phyloP scores from a whole-genome alignment of 1,140 invertebrate species.

The Nasonia vitripennis region DNA sequence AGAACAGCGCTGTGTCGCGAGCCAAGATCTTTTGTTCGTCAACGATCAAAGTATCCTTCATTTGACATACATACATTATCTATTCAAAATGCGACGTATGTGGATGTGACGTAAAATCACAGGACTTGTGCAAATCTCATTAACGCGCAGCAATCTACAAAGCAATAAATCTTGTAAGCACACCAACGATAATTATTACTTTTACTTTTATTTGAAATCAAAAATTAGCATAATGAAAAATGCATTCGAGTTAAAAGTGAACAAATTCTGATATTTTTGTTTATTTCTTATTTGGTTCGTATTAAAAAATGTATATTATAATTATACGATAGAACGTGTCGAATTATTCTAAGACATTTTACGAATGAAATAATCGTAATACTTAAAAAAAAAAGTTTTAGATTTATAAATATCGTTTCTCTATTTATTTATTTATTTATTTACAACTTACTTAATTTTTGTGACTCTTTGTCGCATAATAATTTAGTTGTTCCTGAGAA shows the following conservation, averaged over 20 bases:
- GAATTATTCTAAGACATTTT: no score
- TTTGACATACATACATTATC: not conserved
- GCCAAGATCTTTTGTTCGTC: not conserved
- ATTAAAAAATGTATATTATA: no score
- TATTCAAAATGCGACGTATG: not conserved
- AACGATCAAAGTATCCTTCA: not conserved
- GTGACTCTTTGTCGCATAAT: no score
- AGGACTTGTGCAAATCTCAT: not conserved
- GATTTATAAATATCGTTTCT: no score
- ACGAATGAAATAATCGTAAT: no score
- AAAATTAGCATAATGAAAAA: not conserved
- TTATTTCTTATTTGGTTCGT: no score
- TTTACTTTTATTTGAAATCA: not conserved
- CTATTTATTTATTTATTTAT: no score
- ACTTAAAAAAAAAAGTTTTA: no score
- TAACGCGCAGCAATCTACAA: not conserved
- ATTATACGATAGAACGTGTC: no score
- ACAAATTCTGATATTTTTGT: no score
- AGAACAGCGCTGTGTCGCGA: not conserved
- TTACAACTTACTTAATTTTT: no score
- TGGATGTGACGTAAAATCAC: not conserved
- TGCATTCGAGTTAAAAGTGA: not conserved
- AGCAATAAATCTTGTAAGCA: not conserved
- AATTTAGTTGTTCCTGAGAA: no score
- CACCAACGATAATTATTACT: not conserved